phyloP scores from a whole-genome alignment of 2,888 invertebrate genomes.

The Flabesymbios commensalis region DNA sequence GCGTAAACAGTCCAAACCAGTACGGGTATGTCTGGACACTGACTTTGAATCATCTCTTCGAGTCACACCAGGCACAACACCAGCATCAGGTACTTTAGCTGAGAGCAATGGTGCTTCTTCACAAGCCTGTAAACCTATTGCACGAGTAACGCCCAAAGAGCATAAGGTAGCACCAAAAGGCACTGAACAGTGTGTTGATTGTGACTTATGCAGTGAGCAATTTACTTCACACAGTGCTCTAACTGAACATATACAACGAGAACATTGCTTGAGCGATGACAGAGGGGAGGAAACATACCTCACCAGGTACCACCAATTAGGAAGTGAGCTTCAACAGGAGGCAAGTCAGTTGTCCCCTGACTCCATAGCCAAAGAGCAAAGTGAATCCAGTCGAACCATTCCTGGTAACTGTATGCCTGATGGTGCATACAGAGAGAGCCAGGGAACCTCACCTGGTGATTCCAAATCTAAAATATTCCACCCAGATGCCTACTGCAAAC shows the following conservation, averaged over 20 bases:
- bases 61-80: no score
- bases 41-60: no score
- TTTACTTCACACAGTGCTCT: slow-evolving; percentile 17
- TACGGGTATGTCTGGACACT: slow-evolving; percentile 31
- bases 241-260: slow-evolving; percentile 16
- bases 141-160: no score
- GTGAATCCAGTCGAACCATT: background rate
- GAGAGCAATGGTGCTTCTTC: no score
- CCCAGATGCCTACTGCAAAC: slow-evolving; percentile 94
- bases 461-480: slow-evolving; percentile 74
- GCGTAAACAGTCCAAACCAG: slow-evolving; percentile 57
- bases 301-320: slow-evolving; percentile 74
- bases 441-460: background rate
- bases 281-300: slow-evolving; percentile 39
- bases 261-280: slow-evolving; percentile 7
- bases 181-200: no score
- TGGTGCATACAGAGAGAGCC: background rate
- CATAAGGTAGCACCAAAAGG: no score
- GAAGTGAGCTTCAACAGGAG: slow-evolving; percentile 72
- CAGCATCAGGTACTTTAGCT: no score
- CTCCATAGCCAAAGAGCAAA: background rate
- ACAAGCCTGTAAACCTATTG: no score
- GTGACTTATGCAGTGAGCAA: slow-evolving; percentile 19
- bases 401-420: background rate
- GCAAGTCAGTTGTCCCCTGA: background rate